Percentiles rank a stretch among this genome's conserved stretches.
These are phyloP conservation scores for Acanthacorydalis orientalis DNA, from an alignment of 2,888 invertebrate genomes.

Conservation along the genomic window DNA sequence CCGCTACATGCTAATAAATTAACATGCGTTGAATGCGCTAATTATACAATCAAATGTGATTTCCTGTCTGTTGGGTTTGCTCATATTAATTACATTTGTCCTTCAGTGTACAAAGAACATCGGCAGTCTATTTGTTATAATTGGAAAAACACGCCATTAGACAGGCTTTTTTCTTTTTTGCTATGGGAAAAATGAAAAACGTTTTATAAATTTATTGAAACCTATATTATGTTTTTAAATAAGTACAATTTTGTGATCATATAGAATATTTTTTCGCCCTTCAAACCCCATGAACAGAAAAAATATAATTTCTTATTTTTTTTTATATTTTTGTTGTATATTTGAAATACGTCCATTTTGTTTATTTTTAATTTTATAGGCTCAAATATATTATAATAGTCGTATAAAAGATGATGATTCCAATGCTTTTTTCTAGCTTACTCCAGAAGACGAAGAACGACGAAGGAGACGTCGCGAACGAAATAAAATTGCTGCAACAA, in stretches of 20 bases:
- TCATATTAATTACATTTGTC: neutral
- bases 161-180: no score
- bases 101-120: neutral
- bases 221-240: no score
- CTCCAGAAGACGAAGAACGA: constrained; percentile 83
- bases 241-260: no score
- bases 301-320: no score
- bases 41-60: neutral
- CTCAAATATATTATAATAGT: neutral
- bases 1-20: neutral
- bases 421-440: constrained; percentile 40
- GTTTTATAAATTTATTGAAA: no score
- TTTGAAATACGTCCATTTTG: no score
- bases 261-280: no score
- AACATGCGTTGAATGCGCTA: neutral
- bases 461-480: constrained; percentile 71
- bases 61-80: neutral
- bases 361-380: neutral
- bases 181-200: no score
- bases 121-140: no score
- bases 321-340: no score
- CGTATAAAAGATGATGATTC: constrained; percentile 4
- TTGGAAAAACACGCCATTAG: no score
- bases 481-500: constrained; percentile 89
- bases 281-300: no score